A percentile compares a stretch with the other conserved stretches of the same genome.
Evolutionary conservation across 2,113 vertebrate species (phyloP).

Genomic region (Garra rufa): DNA sequence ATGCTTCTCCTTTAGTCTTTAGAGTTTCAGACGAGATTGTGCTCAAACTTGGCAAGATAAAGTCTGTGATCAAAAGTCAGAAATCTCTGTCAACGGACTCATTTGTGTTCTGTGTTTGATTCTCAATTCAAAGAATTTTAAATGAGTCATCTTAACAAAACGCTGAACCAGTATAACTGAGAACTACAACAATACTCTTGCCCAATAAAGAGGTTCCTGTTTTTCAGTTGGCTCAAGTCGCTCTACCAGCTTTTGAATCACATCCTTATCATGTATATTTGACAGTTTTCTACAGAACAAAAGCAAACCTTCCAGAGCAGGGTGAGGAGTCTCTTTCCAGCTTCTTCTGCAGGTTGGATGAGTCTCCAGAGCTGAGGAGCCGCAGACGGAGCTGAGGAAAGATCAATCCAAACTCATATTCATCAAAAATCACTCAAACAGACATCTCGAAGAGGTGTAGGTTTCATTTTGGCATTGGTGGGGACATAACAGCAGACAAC

Average conservation of each 20-base stretch:
- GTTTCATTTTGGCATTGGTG: no score
- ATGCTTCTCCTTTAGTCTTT: neutral
- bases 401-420: neutral
- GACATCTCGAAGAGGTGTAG: neutral
- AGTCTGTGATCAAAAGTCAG: neutral
- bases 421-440: neutral
- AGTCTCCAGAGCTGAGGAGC: slow-evolving; percentile 68
- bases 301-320: slow-evolving; percentile 73
- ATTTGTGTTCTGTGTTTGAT: neutral
- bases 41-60: neutral
- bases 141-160: neutral
- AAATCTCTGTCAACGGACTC: neutral
- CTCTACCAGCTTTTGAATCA: neutral
- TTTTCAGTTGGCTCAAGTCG: neutral
- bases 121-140: neutral
- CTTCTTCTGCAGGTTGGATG: slow-evolving; percentile 39
- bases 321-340: slow-evolving; percentile 53
- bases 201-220: neutral
- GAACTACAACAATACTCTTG: neutral
- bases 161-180: neutral
- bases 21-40: neutral
- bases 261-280: neutral
- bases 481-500: no score
- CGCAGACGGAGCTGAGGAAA: slow-evolving; percentile 64
- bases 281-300: neutral